These are phyloP conservation scores for Cremastinae sp. DNA, from an alignment of 2,888 invertebrate genomes.

Conservation along the genomic window DNA sequence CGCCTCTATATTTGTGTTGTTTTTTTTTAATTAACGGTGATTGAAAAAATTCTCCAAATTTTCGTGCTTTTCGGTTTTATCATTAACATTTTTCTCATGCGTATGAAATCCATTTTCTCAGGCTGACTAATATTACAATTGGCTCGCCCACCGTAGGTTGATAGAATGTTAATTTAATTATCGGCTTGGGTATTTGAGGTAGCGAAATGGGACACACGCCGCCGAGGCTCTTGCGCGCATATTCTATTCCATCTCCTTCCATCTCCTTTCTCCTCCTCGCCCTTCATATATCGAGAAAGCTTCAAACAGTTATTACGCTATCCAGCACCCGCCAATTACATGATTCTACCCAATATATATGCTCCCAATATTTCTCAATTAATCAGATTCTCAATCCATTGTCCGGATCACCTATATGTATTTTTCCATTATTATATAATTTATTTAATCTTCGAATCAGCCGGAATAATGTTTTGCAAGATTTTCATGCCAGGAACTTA, in stretches of 20 bases:
- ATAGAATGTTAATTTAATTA: slow-evolving; percentile 45
- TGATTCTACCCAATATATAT: too few relatives aligned
- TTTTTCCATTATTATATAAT: background rate
- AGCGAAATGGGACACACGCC: slow-evolving; percentile 4
- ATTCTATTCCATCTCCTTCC: background rate
- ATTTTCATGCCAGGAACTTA: background rate
- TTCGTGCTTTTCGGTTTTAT: too few relatives aligned
- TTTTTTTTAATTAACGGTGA: too few relatives aligned
- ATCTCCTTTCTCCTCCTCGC: background rate
- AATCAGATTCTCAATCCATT: background rate
- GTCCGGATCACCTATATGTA: background rate
- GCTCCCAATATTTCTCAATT: too few relatives aligned
- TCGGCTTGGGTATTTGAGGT: slow-evolving; percentile 19
- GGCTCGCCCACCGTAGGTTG: slow-evolving; percentile 13
- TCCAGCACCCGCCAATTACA: background rate
- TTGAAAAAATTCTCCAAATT: too few relatives aligned
- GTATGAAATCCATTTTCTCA: slow-evolving; percentile 35
- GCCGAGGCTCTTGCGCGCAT: too few relatives aligned
- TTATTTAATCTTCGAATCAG: background rate
- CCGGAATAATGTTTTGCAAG: background rate
- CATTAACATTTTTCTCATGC: too few relatives aligned
- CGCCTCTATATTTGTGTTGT: too few relatives aligned
- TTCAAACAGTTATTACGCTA: background rate
- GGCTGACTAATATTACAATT: slow-evolving; percentile 29
- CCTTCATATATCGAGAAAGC: slow-evolving; percentile 11